Percentiles rank a stretch among this genome's conserved stretches.
These are phyloP conservation scores for Tinamus guttatus DNA, from an alignment of 2,113 vertebrate genomes.

Conservation along the genomic window DNA sequence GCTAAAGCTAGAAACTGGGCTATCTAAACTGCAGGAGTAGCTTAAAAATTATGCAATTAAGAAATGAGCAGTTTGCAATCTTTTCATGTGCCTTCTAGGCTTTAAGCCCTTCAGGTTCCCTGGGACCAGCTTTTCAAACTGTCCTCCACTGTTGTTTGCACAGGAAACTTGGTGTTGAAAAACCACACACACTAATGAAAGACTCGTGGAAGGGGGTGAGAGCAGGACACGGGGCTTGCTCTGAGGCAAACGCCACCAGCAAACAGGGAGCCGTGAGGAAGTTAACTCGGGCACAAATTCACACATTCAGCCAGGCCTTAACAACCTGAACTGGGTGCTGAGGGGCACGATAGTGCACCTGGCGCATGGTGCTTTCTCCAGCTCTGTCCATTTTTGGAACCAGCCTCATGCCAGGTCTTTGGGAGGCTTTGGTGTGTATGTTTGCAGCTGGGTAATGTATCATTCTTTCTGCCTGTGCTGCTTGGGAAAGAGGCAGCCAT, in stretches of 20 bases:
- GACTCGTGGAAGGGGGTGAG: neutral
- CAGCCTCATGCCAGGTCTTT: neutral
- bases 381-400: neutral
- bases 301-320: accelerated
- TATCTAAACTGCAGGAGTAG: neutral
- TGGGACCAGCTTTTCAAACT: neutral
- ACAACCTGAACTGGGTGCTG: neutral
- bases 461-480: neutral
- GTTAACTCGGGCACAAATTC: neutral
- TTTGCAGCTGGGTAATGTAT: neutral
- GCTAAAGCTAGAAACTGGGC: neutral
- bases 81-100: neutral
- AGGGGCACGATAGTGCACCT: accelerated
- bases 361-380: neutral
- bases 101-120: neutral
- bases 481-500: neutral
- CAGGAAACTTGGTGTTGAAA: neutral
- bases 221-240: accelerated
- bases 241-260: neutral
- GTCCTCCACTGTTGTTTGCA: neutral
- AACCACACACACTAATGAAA: neutral
- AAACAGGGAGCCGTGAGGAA: neutral
- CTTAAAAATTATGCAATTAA: neutral
- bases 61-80: neutral
- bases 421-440: accelerated